Base-by-base conservation (phyloP, 2,797 vertebrate genomes). In the Triplophysa bombifrons region DNA sequence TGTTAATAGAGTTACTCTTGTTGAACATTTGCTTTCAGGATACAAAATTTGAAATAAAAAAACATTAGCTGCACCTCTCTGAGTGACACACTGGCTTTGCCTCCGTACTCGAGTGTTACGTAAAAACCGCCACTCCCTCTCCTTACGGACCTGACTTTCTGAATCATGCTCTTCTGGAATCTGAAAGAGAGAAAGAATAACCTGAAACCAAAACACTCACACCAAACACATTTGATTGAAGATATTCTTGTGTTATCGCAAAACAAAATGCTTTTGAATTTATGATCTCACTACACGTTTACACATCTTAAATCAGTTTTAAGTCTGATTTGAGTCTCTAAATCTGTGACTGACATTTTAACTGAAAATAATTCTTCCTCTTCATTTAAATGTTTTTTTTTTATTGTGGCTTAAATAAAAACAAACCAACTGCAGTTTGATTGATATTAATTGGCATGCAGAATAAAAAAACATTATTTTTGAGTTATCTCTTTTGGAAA, bases 161-260 rank as follows among this genome's bases (percentile, higher is more conserved):
- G 95, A 81, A 88, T 99, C 98, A 0, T 98, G 96, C 83, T 99
- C 98, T 82, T 99, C 98, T 0, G 98, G 97, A 86, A 98, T 96
- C 98, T 99, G 79, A 60, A 61, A 41, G 51, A 22, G 14, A 30
- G 63, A 10, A 19, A 30, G 30, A 2, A 56, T 53, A 55, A 12
- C 1, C 30, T 68, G 17, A 46, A 20, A 34, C 0, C 22, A 48
- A 50, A 25, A 66, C 4, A 38, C 8, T 41, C n/a, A 64, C 17
- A 38, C 11, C 16, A n/a, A 10, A 74, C 14, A 67, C 53, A 80
- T 41, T 16, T 66, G 3, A 4, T 66, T 55, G 2, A 64, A 9
- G 17, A 6, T 51, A 61, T 38, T 64, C 19, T 44, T 22, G 41
- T 17, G 14, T 16, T 50, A 7, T 4, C 48, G 5, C 48, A 17